These are phyloP conservation scores for Drosophila gunungcola DNA, from an alignment of 1,140 invertebrate genomes.

Conservation along the genomic window DNA sequence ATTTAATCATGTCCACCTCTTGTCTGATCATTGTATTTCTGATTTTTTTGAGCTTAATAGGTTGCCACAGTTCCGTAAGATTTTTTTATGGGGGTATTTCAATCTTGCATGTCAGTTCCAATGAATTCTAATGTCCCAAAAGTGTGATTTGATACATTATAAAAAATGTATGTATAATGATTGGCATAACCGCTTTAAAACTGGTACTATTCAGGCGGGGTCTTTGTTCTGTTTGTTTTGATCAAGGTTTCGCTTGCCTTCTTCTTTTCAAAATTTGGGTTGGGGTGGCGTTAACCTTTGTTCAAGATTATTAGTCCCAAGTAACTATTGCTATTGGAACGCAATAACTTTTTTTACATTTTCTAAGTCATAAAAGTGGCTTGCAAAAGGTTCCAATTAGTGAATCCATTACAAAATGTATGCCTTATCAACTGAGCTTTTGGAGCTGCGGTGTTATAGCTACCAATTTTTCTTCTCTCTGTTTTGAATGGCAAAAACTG, in stretches of 20 bases:
- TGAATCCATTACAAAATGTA: conserved; percentile 24
- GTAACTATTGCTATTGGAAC: background rate
- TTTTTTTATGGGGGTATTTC: conserved; percentile 31
- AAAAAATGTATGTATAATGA: conserved; percentile 41
- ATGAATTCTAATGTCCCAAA: conserved; percentile 41
- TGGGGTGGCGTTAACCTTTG: conserved; percentile 19
- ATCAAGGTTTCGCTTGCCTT: conserved; percentile 50
- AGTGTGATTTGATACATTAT: conserved; percentile 47
- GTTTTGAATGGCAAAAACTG: conserved; percentile 39
- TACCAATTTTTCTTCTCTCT: conserved; percentile 22
- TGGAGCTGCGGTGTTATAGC: background rate
- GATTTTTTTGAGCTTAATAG: conserved; percentile 49
- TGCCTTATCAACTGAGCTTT: conserved; percentile 23
- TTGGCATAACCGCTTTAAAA: conserved; percentile 58
- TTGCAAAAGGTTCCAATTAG: conserved; percentile 42
- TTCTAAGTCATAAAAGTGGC: background rate
- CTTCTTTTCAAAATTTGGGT: conserved; percentile 48
- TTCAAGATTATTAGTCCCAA: conserved; percentile 3
- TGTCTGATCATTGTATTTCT: conserved; percentile 32
- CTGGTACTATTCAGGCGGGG: conserved; percentile 46
- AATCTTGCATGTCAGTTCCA: conserved; percentile 44
- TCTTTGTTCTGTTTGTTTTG: conserved; percentile 45
- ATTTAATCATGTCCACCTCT: conserved; percentile 24
- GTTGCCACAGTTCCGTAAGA: conserved; percentile 46
- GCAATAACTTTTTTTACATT: conserved; percentile 12